A percentile compares a stretch with the other conserved stretches of the same genome.
These are phyloP conservation scores for Maniola hyperantus DNA, from an alignment of 2,888 invertebrate species.

Conservation along the genomic window DNA sequence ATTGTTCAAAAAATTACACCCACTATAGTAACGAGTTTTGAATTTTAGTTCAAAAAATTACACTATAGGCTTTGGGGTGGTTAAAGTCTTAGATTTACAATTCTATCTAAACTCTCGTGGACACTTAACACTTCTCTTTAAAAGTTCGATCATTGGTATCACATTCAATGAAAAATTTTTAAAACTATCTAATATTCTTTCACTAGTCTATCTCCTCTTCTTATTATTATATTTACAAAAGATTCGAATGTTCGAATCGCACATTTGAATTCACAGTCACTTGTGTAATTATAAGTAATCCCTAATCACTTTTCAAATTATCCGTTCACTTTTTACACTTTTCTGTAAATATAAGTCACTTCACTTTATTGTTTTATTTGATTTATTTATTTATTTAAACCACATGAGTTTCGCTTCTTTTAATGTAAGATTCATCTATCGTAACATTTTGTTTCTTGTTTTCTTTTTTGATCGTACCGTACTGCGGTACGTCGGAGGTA, in stretches of 20 bases:
- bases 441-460: slow-evolving; percentile 79
- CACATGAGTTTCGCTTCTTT: slow-evolving; percentile 74
- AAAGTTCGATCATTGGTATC: slow-evolving; percentile 64
- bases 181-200: slow-evolving; percentile 69
- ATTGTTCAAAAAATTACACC: too few relatives aligned
- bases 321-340: slow-evolving; percentile 20
- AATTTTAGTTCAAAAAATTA: not conserved
- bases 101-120: slow-evolving; percentile 55
- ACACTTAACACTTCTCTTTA: slow-evolving; percentile 45
- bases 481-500: slow-evolving; percentile 75
- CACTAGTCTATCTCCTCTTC: slow-evolving; percentile 52
- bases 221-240: slow-evolving; percentile 59
- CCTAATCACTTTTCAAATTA: not conserved
- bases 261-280: slow-evolving; percentile 15
- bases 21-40: not conserved
- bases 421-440: slow-evolving; percentile 74
- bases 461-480: slow-evolving; percentile 79
- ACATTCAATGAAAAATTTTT: slow-evolving; percentile 69
- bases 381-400: slow-evolving; percentile 59
- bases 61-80: not conserved
- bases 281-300: slow-evolving; percentile 16
- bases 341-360: slow-evolving; percentile 11
- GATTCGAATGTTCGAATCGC: slow-evolving; percentile 8
- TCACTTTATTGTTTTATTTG: slow-evolving; percentile 37
- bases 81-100: slow-evolving; percentile 38